Evolutionary conservation across 2,888 invertebrate genomes (phyloP).

Genomic region (Quadroppia sp.): DNA sequence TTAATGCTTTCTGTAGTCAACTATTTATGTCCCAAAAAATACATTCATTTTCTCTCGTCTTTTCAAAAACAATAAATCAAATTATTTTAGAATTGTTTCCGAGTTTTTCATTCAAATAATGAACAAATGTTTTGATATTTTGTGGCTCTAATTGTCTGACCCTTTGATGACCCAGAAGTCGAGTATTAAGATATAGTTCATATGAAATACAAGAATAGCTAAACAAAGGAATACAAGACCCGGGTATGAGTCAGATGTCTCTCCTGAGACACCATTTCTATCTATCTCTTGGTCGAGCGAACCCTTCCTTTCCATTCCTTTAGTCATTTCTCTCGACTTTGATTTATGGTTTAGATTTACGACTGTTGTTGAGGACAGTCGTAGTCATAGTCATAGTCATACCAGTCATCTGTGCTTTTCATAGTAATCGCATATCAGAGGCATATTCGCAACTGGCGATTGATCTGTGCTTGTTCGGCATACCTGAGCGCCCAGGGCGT

Average conservation of each 20-base stretch:
- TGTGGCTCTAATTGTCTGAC: background rate
- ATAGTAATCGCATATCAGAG: background rate
- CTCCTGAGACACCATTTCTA: constrained; percentile 34
- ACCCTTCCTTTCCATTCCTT: constrained; percentile 34
- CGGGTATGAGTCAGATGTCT: constrained; percentile 8
- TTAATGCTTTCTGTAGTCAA: constrained; percentile 13
- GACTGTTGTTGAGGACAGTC: constrained; percentile 34
- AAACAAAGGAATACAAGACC: background rate
- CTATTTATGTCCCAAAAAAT: background rate
- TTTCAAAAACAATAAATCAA: background rate
- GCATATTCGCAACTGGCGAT: background rate
- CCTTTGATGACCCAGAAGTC: constrained; percentile 1
- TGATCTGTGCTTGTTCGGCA: background rate
- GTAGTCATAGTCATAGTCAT: background rate
- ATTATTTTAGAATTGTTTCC: background rate
- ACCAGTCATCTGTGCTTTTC: constrained; percentile 26
- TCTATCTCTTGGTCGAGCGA: constrained; percentile 26
- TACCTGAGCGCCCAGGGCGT: background rate
- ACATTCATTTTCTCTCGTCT: background rate
- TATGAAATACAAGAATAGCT: background rate
- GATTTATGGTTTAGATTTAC: constrained; percentile 36
- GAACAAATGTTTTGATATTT: background rate
- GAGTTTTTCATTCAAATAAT: background rate
- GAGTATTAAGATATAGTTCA: background rate
- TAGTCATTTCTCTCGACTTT: constrained; percentile 22